Base-by-base conservation (phyloP, 2,113 vertebrate genomes). In the Glaucidium brasilianum region DNA sequence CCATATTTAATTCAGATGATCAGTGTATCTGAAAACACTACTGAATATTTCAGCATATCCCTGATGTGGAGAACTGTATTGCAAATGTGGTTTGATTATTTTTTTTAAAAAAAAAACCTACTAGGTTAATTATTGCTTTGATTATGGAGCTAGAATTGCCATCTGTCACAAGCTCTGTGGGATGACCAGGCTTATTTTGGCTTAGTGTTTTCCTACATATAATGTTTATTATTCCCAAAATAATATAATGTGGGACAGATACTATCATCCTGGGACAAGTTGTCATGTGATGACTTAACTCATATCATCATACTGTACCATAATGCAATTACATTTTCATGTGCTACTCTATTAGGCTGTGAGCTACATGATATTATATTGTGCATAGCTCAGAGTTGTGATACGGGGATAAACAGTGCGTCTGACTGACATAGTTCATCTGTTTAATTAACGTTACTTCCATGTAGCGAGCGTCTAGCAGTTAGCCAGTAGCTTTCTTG, bases 171-270 rank as follows among this genome's bases (percentile, higher is more conserved):
- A 89, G 83, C 86, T 91, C 92, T 72, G 92, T 94, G 88, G 94
- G 86, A 94, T 97, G 95, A 94, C 94, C 92, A 63, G 69, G 73
- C 80, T 92, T 94, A 68, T 84, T 93, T 91, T 92, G 82, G 88
- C 26, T 6, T 80, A 3, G 15, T 67, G 68, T 74, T 97, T 96
- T 89, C 75, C 90, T 78, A 15, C 60, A 37, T 93, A 35, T 34
- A 91, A 59, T 89, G 73, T 95, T 96, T 93, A 89, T 95, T 90
- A 91, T 91, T 93, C 94, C 95, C 90, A 17, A 92, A 96, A 94
- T 92, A 93, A 80, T 93, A 45, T 7, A 41, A 75, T 59, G 92
- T 92, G 73, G 95, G 85, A 80, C 79, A 84, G 73, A 67, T 64
- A 86, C 37, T 60, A 5, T 84, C 82, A 77, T 93, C 82, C 73